Percentiles rank a stretch among this genome's conserved stretches.
Evolutionary conservation across 2,797 vertebrate genomes (phyloP).

Genomic region (Naso thynnoides): DNA sequence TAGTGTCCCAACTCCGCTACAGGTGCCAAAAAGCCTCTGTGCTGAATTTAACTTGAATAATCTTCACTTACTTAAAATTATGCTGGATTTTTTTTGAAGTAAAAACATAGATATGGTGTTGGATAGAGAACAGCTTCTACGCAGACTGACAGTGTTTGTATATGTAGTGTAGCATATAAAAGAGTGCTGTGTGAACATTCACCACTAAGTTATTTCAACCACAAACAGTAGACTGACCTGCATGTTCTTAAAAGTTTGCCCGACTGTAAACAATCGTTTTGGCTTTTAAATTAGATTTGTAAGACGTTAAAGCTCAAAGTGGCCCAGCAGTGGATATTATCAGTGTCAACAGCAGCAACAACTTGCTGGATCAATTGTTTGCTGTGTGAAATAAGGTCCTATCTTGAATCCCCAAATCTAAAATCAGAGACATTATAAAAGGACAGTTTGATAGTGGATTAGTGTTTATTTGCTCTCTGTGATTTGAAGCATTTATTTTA

Average conservation of each 20-base stretch:
- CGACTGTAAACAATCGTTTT: slow-evolving; percentile 21
- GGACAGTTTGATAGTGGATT: neutral
- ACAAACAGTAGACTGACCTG: slow-evolving; percentile 38
- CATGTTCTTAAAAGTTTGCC: slow-evolving; percentile 42
- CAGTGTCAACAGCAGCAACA: neutral
- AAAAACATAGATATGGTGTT: slow-evolving; percentile 13
- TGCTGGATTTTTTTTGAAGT: slow-evolving; percentile 25
- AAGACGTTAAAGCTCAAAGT: neutral
- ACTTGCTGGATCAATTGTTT: neutral
- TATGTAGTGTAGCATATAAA: slow-evolving; percentile 32
- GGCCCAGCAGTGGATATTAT: neutral
- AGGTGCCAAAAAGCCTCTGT: slow-evolving; percentile 73
- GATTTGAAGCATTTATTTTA: neutral
- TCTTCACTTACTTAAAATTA: slow-evolving; percentile 42
- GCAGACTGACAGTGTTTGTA: slow-evolving; percentile 29
- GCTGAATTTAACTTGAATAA: slow-evolving; percentile 44
- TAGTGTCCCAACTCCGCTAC: slow-evolving; percentile 36
- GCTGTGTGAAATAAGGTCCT: neutral
- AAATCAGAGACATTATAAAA: neutral
- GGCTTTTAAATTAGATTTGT: slow-evolving; percentile 33
- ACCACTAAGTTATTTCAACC: neutral
- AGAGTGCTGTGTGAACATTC: slow-evolving; percentile 11
- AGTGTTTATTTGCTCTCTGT: slow-evolving; percentile 2
- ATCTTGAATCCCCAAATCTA: neutral
- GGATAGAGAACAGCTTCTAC: slow-evolving; percentile 8